phyloP scores from a whole-genome alignment of 2,888 invertebrate genomes.

The Halictus quadricinctus region DNA sequence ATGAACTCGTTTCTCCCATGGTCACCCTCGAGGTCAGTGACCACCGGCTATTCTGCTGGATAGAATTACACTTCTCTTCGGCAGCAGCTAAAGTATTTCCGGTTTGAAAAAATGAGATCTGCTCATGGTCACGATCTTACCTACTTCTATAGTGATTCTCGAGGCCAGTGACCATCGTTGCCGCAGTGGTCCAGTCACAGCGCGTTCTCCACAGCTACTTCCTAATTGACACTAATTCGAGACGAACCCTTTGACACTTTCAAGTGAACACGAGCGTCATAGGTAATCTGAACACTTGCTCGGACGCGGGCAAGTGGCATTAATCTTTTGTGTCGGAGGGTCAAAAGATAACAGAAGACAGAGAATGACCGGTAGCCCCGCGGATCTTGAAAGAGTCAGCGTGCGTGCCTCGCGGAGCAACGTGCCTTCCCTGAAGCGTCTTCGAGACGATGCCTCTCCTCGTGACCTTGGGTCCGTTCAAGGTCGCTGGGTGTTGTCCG shows the following conservation, averaged over 20 bases:
- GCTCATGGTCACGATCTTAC: not conserved
- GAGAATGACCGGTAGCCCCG: not conserved
- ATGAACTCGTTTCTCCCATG: not conserved
- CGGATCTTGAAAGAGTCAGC: not conserved
- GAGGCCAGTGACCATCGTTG: not conserved
- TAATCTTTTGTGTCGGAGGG: not conserved
- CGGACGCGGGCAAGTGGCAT: not conserved
- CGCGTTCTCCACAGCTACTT: not conserved
- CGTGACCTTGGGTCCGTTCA: slow-evolving; percentile 9
- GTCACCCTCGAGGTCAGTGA: not conserved
- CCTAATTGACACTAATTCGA: slow-evolving; percentile 11
- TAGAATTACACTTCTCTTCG: not conserved
- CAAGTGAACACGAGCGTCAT: slow-evolving; percentile 2
- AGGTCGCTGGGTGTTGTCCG: not conserved
- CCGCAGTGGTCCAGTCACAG: not conserved
- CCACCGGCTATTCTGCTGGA: not conserved
- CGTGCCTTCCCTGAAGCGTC: not conserved
- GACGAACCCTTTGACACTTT: slow-evolving; percentile 13
- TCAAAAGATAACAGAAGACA: not conserved
- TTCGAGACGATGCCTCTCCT: not conserved
- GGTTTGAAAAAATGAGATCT: not conserved
- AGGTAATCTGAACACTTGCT: not conserved
- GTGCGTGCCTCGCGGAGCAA: not conserved
- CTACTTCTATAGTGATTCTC: not conserved
- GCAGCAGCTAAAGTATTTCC: not conserved